These are phyloP conservation scores for Microplitis mediator DNA, from an alignment of 1,140 invertebrate species.

Conservation along the genomic window DNA sequence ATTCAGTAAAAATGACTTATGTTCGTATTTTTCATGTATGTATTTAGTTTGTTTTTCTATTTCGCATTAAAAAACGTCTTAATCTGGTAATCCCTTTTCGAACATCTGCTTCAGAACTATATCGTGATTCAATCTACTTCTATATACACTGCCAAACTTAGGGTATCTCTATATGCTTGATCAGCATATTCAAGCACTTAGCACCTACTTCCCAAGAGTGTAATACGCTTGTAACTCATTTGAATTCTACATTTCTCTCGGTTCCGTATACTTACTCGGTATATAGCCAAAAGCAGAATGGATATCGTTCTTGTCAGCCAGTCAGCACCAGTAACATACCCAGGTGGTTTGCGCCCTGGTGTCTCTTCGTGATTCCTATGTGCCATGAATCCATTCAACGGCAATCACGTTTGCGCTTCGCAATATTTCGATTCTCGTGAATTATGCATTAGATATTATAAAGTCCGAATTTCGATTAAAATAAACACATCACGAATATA, in stretches of 20 bases:
- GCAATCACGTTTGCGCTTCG: conserved; percentile 1
- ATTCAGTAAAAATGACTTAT: no score
- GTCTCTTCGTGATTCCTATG: not conserved
- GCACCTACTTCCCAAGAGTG: conserved; percentile 62
- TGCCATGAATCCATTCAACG: not conserved
- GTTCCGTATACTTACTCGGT: conserved; percentile 28
- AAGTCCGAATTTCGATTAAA: conserved; percentile 15
- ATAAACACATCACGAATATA: not conserved
- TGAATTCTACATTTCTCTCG: conserved; percentile 61
- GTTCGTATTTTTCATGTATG: no score
- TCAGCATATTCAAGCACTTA: conserved; percentile 63
- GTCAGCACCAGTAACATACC: not conserved
- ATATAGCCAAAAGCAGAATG: conserved; percentile 27
- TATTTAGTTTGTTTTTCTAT: not conserved
- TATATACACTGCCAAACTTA: not conserved
- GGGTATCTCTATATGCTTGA: conserved; percentile 50
- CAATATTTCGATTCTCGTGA: conserved; percentile 16
- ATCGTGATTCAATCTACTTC: conserved; percentile 41
- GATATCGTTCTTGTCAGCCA: conserved; percentile 36
- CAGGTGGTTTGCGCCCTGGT: not conserved
- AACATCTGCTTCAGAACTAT: conserved; percentile 9
- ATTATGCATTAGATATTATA: conserved; percentile 18
- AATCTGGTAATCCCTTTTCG: not conserved
- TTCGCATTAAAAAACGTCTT: not conserved
- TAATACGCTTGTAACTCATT: conserved; percentile 61